A percentile compares a stretch with the other conserved stretches of the same genome.
Evolutionary conservation across 1,140 invertebrate species (phyloP).

Genomic region (Portunus trituberculatus): DNA sequence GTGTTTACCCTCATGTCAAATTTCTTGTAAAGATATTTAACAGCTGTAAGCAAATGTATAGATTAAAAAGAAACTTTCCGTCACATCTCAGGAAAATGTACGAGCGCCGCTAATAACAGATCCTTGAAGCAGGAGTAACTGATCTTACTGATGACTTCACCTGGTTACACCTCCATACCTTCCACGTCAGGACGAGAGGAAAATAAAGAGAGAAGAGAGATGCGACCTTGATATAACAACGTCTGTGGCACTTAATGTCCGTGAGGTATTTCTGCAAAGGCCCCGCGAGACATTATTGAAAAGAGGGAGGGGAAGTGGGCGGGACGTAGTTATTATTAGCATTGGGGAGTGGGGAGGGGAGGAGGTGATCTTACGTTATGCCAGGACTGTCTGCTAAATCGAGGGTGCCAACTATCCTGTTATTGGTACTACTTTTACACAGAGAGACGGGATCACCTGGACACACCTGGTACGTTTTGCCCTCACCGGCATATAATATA

Average conservation of each 20-base stretch:
- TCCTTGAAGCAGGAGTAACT: background rate
- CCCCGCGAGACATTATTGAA: background rate
- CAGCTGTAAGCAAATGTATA: too few relatives aligned
- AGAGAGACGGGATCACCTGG: background rate
- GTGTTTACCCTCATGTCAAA: too few relatives aligned
- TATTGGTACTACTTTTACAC: background rate
- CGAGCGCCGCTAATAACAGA: background rate
- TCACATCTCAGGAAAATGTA: background rate
- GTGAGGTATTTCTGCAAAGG: background rate
- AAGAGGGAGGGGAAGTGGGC: background rate
- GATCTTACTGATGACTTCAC: background rate
- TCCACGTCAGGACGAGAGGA: background rate
- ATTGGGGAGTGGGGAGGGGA: background rate
- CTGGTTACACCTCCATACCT: too few relatives aligned
- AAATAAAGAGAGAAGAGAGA: background rate
- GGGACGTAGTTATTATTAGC: background rate
- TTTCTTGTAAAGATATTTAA: too few relatives aligned
- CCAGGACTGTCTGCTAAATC: background rate
- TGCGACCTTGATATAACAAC: background rate
- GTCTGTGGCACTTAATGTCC: background rate
- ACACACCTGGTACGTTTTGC: background rate
- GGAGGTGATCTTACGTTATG: background rate
- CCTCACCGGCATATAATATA: background rate
- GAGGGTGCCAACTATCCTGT: background rate
- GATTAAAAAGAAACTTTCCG: too few relatives aligned